Percentiles rank a stretch among this genome's conserved stretches.
These are phyloP conservation scores for Enteromius paludinosus DNA, from an alignment of 2,797 vertebrate genomes.

Conservation along the genomic window DNA sequence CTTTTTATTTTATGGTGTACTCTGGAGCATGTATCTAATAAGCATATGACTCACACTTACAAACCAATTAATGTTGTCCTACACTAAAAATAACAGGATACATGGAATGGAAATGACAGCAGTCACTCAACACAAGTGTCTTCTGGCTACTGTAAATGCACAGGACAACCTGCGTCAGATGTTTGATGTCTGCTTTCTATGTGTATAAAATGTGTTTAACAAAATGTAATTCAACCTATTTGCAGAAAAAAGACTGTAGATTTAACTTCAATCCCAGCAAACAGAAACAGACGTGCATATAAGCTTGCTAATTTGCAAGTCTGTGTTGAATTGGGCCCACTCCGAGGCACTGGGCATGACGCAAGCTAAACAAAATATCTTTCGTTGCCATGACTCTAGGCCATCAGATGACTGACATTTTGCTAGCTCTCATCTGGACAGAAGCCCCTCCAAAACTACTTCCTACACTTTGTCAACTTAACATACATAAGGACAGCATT, in stretches of 20 bases:
- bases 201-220: background rate
- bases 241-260: background rate
- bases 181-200: background rate
- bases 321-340: constrained; percentile 29
- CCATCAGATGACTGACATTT: constrained; percentile 51
- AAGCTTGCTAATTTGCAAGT: constrained; percentile 14
- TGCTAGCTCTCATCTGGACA: background rate
- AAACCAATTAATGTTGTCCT: background rate
- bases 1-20: background rate
- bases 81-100: background rate
- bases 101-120: background rate
- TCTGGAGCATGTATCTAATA: background rate
- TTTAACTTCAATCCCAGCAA: background rate
- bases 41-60: background rate
- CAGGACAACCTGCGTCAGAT: background rate
- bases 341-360: constrained; percentile 28
- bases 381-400: constrained; percentile 47
- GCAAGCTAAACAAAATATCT: constrained; percentile 49
- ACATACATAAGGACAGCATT: background rate
- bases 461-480: background rate
- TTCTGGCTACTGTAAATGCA: background rate
- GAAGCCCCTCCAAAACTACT: background rate
- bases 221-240: background rate
- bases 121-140: background rate
- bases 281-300: constrained; percentile 6